A percentile compares a stretch with the other conserved stretches of the same genome.
These are phyloP conservation scores for Caenorhabditis japonica DNA, from an alignment of 2,888 invertebrate genomes.

Conservation along the genomic window DNA sequence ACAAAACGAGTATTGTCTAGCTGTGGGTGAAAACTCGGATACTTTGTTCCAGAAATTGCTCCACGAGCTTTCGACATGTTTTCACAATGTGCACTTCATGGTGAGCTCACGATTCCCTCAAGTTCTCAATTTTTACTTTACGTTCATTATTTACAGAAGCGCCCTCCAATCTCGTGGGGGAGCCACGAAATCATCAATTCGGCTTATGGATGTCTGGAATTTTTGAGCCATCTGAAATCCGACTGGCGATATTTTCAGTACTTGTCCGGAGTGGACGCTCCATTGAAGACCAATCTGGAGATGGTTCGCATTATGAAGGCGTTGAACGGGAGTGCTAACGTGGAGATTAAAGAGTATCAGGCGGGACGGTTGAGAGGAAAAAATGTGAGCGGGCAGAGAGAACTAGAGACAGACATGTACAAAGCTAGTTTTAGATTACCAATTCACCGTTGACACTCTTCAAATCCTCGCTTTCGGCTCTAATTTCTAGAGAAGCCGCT, in stretches of 20 bases:
- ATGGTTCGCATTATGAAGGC: conserved; percentile 59
- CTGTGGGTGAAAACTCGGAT: conserved; percentile 61
- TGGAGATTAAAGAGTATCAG: conserved; percentile 41
- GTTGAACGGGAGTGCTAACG: conserved; percentile 53
- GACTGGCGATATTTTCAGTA: conserved; percentile 61
- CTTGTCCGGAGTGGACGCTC: conserved; percentile 56
- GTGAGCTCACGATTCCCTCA: conserved; percentile 49
- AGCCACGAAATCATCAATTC: conserved; percentile 60
- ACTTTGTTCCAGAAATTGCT: conserved; percentile 57
- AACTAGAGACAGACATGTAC: too few relatives aligned
- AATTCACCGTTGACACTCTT: conserved; percentile 50
- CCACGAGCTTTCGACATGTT: conserved; percentile 58
- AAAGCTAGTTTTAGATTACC: conserved; percentile 29
- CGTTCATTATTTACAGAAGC: conserved; percentile 24
- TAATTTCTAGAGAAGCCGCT: conserved; percentile 52
- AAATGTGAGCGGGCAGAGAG: conserved; percentile 26
- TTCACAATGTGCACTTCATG: conserved; percentile 67
- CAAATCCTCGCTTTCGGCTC: conserved; percentile 57
- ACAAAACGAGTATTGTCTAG: conserved; percentile 71
- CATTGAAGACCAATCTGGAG: conserved; percentile 59
- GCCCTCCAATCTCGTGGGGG: conserved; percentile 56
- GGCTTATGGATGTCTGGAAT: conserved; percentile 50
- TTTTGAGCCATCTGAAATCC: conserved; percentile 37
- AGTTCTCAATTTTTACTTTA: too few relatives aligned
- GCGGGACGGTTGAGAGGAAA: conserved; percentile 23